Conservation (phyloP, 2,888 invertebrate genomes). For the Escarpia spicata region DNA sequence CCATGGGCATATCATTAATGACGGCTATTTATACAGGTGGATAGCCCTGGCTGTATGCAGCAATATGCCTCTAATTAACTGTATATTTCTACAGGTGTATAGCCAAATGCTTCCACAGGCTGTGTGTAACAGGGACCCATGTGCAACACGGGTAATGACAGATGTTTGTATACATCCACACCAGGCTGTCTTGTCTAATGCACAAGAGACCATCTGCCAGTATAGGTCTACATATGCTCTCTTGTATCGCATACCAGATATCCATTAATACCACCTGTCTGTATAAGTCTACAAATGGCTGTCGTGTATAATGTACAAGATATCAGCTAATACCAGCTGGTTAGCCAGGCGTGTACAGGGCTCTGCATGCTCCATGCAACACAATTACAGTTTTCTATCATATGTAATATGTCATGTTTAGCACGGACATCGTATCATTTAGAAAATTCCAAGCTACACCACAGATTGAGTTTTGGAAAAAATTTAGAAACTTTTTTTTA, state of each 20-base stretch:
- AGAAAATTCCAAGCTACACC: neutral
- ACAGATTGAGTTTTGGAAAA: neutral
- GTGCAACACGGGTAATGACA: neutral
- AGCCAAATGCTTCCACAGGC: neutral
- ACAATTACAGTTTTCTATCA: too few relatives aligned
- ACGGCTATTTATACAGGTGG: constrained; percentile 1
- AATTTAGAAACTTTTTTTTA: too few relatives aligned
- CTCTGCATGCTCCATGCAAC: too few relatives aligned
- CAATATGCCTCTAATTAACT: neutral
- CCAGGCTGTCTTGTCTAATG: neutral
- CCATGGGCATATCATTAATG: neutral
- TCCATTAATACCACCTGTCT: too few relatives aligned
- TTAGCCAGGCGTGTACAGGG: too few relatives aligned
- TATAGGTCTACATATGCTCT: too few relatives aligned
- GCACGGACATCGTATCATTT: neutral
- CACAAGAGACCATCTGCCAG: neutral
- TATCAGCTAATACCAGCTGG: too few relatives aligned
- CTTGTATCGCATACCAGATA: too few relatives aligned
- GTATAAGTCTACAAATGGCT: too few relatives aligned
- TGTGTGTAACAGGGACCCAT: neutral
- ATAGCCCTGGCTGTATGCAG: neutral
- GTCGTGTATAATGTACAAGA: too few relatives aligned
- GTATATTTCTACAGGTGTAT: neutral
- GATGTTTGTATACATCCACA: neutral
- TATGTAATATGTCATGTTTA: neutral